Evolutionary conservation across 1,140 invertebrate species (phyloP), one percentile per base, ranked within the genome.

Genomic region (Lepidurus apus): DNA sequence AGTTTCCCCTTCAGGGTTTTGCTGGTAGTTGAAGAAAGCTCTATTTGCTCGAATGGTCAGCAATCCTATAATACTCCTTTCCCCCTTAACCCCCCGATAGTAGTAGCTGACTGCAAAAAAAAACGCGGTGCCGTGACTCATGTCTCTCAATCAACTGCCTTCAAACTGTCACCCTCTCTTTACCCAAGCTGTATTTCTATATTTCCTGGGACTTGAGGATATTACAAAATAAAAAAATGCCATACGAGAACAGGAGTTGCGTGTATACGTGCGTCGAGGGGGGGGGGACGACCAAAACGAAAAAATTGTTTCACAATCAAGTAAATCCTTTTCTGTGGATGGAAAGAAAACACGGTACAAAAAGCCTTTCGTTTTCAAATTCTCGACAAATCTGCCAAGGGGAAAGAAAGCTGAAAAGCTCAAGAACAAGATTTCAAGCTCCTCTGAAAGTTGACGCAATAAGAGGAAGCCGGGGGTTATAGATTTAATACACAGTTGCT

Each of bases 291-390:
- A 17, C 53, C 2, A 34, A 34, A 3, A 34, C 34, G 43, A 8
- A 9, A 43, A 74, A 74, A 17, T 74, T 74, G 42, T 42, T 34
- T 17, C 10, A 1, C 26, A 34, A 26, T 17, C 26, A 43, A 26
- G 42, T 74, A 43, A 74, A 42, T 74, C 43, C 11, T 42, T 74
- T 74, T 9, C 74, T 74, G 53, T 73, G 53, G 17, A 73, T 74
- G 34, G n/a, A 10, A 74, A 26, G 26, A 8, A 43, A 11, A 11
- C 26, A 21, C 17, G 24, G 13, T 73, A 24, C 0, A 73, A 73
- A 73, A 17, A 24, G 5, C 6, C 17, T 73, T 24, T 73, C 17
- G 53, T 24, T n/a, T 73, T 34, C 34, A 34, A 34, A 2, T 34
- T 34, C 34, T 34, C 34, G 34, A 34, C 1, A 4, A 34, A 34